Evolutionary conservation across 1,140 invertebrate species (phyloP), one percentile per base, ranked within the genome.

Genomic region (Coenobita brevimanus): DNA sequence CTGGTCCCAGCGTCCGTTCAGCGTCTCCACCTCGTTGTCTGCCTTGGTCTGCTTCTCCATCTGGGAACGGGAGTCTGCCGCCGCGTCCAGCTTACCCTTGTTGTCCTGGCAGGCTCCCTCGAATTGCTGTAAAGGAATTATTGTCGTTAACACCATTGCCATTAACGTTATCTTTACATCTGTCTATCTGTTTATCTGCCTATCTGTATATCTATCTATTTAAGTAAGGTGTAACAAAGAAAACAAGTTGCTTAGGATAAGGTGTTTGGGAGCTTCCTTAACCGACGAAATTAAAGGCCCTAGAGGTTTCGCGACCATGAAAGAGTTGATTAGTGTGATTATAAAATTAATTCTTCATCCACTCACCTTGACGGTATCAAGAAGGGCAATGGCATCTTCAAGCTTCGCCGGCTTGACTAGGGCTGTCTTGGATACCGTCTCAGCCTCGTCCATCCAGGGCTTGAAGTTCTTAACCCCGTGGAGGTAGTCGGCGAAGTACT

Each of bases 401-500:
- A 91, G 86, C 62, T 79, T 90, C 1, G 71, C 46, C 6, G 91
- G 91, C 73, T 91, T 91, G 50, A 41, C 60, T 2, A 91, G 85
- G 8, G 82, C n/a, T 0, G 87, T 88, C 62, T 89, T 90, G 82
- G 87, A 79, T 3, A 87, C 80, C 30, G 78, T 43, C 82, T 90
- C 89, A 21, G 91, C 89, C 21, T 69, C 62, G 10, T 91, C 90
- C 89, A 91, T 91, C 91, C 91, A 91, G 3, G 91, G 91, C 88
- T 90, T 90, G 82, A 91, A 91, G 83, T 84, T 89, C 79, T 91
- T 91, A 50, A 91, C 83, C 33, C 91, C 91, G 54, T 90, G 73
- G 54, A 89, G 87, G 89, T 91, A 91, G 24, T 91, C 91, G 54
- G 91, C 91, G 86, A 88, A 91, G 89, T 90, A 90, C 82, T 90